Evolutionary conservation across 2,888 invertebrate genomes (phyloP), one percentile per base, ranked within the genome.

Genomic region (Cylloceria caligata): DNA sequence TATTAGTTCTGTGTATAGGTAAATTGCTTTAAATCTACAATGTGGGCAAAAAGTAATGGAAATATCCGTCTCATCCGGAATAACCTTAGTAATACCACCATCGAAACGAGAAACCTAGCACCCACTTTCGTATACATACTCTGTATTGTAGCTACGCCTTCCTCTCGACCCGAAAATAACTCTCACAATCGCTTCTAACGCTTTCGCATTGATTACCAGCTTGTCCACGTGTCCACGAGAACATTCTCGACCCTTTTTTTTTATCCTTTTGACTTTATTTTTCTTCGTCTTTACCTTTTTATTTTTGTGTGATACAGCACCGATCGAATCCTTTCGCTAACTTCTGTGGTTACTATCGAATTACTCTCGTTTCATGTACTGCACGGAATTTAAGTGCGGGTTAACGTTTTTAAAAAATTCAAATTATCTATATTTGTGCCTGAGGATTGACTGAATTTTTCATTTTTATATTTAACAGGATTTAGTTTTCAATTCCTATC

Each of bases 151-250:
- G 27, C 42, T 39, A 64, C 42, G 34, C 47, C 19, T 47, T 49
- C 27, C 55, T 19, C 27, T 19, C 27, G 16, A 21, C 42, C 30
- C 64, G 39, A 65, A 42, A 52, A 60, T 67, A 73, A 57, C 57
- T 30, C 21, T 52, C 55, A 9, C 52, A 73, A 68, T 81, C 65
- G 69, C 24, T 64, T 73, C 69, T 64, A 81, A 78, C 55, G 69
- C 68, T 81, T 74, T 64, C 39, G 42, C 69, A 74, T 81, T 69
- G 77, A 73, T 81, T 78, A 78, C 67, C 45, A 49, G 60, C 36
- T 39, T 24, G 52, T 7, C 69, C 52, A 16, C 24, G 34, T 39
- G n/a, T 13, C 30, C 30, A 30, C 30, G n/a, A 47, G 45, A 34
- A n/a, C 72, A 34, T 49, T 73, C 27, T 64, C 52, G 49, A 62